Conservation (phyloP, 2,888 invertebrate species). For the Pseudanteris insignis region DNA sequence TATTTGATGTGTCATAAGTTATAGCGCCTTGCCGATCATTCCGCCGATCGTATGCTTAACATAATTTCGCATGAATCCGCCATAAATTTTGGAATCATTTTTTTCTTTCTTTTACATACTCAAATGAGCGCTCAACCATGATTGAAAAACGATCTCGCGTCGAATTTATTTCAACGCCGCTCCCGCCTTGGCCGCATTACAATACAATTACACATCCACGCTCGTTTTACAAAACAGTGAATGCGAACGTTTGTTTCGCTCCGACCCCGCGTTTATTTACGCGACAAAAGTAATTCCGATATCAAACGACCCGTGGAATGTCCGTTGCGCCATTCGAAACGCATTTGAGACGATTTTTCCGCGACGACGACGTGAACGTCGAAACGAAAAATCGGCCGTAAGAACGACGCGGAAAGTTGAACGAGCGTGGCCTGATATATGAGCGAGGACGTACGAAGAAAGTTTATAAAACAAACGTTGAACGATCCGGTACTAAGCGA, state of each 20-base stretch:
- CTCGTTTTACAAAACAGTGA: slow-evolving; percentile 5
- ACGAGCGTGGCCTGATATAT: slow-evolving; percentile 14
- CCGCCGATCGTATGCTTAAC: slow-evolving; percentile 14
- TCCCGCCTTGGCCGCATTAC: background rate
- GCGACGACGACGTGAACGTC: background rate
- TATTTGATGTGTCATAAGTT: slow-evolving; percentile 29
- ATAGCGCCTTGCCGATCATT: slow-evolving; percentile 19
- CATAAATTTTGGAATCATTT: slow-evolving; percentile 22
- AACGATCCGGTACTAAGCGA: slow-evolving; percentile 20
- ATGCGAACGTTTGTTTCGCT: too few species aligned
- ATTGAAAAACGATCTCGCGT: slow-evolving; percentile 15
- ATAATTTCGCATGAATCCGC: slow-evolving; percentile 32
- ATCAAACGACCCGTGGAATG: too few species aligned
- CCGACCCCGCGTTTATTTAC: too few species aligned
- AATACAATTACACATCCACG: slow-evolving; percentile 3
- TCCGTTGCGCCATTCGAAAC: slow-evolving; percentile 5
- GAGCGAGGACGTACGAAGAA: slow-evolving; percentile 15
- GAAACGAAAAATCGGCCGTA: slow-evolving; percentile 21
- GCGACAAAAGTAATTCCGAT: too few species aligned
- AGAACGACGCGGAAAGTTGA: slow-evolving; percentile 17
- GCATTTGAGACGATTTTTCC: slow-evolving; percentile 10
- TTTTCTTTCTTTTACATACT: too few species aligned
- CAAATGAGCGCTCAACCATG: slow-evolving; percentile 24
- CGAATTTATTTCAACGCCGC: background rate
- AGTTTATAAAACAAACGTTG: slow-evolving; percentile 26